A percentile compares a stretch with the other conserved stretches of the same genome.
Conservation (phyloP, 2,888 invertebrate species). For the Heliconius charithonia region DNA sequence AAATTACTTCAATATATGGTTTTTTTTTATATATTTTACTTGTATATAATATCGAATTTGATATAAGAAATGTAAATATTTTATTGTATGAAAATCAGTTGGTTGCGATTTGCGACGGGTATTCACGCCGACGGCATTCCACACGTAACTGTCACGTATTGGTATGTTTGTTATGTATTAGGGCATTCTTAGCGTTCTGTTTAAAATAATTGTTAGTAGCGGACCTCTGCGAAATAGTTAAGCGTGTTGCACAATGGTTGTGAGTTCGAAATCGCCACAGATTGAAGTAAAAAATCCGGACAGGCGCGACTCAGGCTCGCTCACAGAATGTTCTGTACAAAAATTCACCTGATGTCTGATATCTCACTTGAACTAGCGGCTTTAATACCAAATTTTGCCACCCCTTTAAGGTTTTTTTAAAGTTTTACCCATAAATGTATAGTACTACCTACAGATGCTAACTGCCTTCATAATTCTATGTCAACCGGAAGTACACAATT, state of each 20-base stretch:
- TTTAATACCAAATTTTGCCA: no score
- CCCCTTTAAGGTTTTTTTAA: no score
- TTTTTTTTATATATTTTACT: background rate
- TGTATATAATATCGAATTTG: background rate
- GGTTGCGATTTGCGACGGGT: slow-evolving; percentile 4
- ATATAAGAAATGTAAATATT: background rate
- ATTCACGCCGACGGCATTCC: slow-evolving; percentile 13
- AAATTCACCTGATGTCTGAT: no score
- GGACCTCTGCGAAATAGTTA: background rate
- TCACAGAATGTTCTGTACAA: no score
- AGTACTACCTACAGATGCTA: no score
- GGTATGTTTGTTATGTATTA: slow-evolving; percentile 20
- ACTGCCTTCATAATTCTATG: no score
- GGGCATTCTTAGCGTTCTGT: slow-evolving; percentile 4
- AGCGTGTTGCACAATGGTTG: background rate
- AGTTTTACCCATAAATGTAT: no score
- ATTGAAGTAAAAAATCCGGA: background rate
- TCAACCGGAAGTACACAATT: no score
- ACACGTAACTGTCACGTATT: slow-evolving; percentile 11
- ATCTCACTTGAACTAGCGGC: no score
- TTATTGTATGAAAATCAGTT: background rate
- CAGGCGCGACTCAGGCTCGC: no score
- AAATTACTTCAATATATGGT: background rate
- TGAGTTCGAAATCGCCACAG: background rate
- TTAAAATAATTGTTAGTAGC: background rate